Conservation (phyloP, 2,888 invertebrate species). For the Caenorhabditis sp. region DNA sequence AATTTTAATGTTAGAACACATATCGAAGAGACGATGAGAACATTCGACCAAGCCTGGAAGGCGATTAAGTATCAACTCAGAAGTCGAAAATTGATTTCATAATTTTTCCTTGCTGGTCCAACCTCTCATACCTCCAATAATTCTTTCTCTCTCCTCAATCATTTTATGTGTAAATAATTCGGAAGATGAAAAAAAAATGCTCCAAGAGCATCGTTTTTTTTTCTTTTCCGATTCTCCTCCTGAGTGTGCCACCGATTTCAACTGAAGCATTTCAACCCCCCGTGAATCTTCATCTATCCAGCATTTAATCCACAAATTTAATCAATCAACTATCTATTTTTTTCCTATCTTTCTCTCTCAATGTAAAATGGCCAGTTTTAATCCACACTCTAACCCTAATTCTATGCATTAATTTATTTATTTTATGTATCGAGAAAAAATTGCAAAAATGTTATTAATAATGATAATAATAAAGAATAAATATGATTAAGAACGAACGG, state of each 20-base stretch:
- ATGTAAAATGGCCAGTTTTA: not conserved
- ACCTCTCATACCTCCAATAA: not conserved
- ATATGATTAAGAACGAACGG: not conserved
- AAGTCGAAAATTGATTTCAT: not conserved
- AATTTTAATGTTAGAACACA: not conserved
- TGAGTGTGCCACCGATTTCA: not conserved
- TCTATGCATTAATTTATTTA: not conserved
- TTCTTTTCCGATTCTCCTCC: not conserved
- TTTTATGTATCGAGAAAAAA: not conserved
- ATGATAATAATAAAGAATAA: not conserved
- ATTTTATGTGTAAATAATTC: not conserved
- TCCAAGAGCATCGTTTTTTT: not conserved
- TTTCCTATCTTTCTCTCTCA: too few relatives aligned
- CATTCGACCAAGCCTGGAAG: not conserved
- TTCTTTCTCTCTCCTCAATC: not conserved
- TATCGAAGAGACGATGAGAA: not conserved
- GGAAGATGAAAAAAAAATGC: not conserved
- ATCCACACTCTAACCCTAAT: not conserved
- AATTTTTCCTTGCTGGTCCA: not conserved
- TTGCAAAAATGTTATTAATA: not conserved
- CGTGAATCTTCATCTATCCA: not conserved
- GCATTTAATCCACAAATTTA: too few relatives aligned
- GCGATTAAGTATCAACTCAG: not conserved
- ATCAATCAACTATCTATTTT: not conserved
- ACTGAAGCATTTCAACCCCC: not conserved